Evolutionary conservation across 2,113 vertebrate species (phyloP), one percentile per base, ranked within the genome.

Genomic region (Rhegmatorhina hoffmannsi): DNA sequence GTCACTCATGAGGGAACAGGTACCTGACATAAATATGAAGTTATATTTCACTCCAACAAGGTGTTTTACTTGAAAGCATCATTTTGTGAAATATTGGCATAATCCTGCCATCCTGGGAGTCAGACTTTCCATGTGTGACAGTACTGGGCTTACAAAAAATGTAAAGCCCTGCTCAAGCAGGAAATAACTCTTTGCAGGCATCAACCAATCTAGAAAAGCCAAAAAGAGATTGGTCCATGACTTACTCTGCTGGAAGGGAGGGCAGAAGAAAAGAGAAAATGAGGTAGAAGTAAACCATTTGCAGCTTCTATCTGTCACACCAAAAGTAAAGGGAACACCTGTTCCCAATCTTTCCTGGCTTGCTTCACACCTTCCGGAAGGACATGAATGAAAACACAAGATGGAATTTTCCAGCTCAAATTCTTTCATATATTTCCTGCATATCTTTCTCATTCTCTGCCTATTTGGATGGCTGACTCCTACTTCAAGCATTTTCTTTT

Each of bases 91-190:
- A 83, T 46, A 50, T 6, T 56, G 33, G 13, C 64, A 68, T 81
- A 59, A 49, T 59, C 13, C 33, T 84, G 53, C 10, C 31, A 84
- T 12, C 18, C 28, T 26, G 25, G 44, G 38, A 64, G 34, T 20
- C 31, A 77, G 59, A 59, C 4, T 73, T 73, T 17, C 11, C 29
- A 24, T 40, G 18, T 69, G 8, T 17, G 17, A 14, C 0, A 0
- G 24, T 40, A 53, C 4, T 20, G 13, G 10, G 8, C 26, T 47
- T 87, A 62, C 12, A 20, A 62, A 78, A 91, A 29, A 40, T 18
- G 2, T 43, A 53, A 87, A 49, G 18, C 3, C 6, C 14, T 68
- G 5, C 68, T 90, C 53, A 73, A 40, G 31, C 16, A 73, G 53
- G 33, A 87, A 84, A 64, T 63, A 64, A 25, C 7, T 31, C 18